Conservation (phyloP, 2,113 vertebrate genomes). For the Sebastes fasciatus region DNA sequence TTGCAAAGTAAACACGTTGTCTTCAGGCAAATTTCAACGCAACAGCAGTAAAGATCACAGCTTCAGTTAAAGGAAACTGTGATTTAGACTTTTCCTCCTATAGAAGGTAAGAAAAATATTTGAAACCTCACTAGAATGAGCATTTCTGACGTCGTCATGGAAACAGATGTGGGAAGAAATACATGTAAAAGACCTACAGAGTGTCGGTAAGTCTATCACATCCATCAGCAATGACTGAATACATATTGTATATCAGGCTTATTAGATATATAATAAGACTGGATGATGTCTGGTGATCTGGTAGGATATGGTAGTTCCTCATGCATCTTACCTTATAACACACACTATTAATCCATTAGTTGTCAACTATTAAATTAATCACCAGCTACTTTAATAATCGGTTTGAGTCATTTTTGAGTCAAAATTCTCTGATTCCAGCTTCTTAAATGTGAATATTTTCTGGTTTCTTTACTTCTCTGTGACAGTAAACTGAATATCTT, state of each 20-base stretch:
- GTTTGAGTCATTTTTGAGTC: no score
- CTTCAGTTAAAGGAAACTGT: background rate
- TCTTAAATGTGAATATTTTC: no score
- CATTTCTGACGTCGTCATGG: background rate
- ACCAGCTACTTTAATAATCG: no score
- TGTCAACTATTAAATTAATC: no score
- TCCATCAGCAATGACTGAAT: no score
- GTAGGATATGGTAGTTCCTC: background rate
- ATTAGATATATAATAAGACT: background rate
- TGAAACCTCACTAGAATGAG: background rate
- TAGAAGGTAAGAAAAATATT: background rate
- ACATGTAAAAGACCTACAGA: background rate
- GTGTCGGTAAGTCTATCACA: no score
- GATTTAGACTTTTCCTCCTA: background rate
- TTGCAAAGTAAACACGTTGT: background rate
- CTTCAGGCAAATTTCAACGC: background rate
- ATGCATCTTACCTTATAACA: background rate
- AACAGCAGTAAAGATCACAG: background rate
- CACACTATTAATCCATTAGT: background rate
- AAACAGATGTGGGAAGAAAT: background rate
- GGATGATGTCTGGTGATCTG: background rate
- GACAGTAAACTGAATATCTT: no score
- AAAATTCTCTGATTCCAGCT: no score
- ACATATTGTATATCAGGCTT: background rate
- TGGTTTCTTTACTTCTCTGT: no score